Evolutionary conservation across 2,888 invertebrate genomes (phyloP).

Genomic region (Zhuqinia jingwanae): DNA sequence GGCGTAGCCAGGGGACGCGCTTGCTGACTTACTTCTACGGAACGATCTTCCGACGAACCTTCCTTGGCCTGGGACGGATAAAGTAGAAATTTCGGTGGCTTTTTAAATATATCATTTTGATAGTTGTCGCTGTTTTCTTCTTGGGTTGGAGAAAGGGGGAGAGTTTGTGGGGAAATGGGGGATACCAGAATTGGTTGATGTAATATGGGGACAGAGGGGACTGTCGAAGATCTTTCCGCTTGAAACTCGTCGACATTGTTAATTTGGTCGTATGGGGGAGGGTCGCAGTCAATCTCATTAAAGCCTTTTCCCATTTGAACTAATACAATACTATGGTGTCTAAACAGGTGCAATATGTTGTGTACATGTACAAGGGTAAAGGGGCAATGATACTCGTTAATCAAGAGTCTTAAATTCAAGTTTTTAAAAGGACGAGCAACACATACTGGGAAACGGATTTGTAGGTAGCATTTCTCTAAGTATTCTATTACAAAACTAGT

Average conservation of each 20-base stretch:
- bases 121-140: not conserved
- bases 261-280: conserved; percentile 25
- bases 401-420: too few species aligned
- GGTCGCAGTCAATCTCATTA: not conserved
- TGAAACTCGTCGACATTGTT: conserved; percentile 12
- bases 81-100: conserved; percentile 41
- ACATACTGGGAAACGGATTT: too few species aligned
- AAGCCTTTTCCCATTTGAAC: not conserved
- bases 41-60: not conserved
- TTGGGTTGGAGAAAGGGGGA: not conserved
- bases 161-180: not conserved
- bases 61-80: not conserved
- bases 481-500: too few species aligned
- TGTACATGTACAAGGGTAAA: too few species aligned
- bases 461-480: too few species aligned
- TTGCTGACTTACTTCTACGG: too few species aligned
- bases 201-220: not conserved
- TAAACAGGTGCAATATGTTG: too few species aligned
- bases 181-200: too few species aligned
- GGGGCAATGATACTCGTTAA: too few species aligned
- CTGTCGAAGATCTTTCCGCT: not conserved
- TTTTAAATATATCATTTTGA: conserved; percentile 18
- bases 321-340: too few species aligned
- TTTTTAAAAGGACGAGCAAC: too few species aligned
- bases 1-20: too few species aligned